phyloP scores from a whole-genome alignment of 2,797 vertebrate species.

The Sardinella longiceps region DNA sequence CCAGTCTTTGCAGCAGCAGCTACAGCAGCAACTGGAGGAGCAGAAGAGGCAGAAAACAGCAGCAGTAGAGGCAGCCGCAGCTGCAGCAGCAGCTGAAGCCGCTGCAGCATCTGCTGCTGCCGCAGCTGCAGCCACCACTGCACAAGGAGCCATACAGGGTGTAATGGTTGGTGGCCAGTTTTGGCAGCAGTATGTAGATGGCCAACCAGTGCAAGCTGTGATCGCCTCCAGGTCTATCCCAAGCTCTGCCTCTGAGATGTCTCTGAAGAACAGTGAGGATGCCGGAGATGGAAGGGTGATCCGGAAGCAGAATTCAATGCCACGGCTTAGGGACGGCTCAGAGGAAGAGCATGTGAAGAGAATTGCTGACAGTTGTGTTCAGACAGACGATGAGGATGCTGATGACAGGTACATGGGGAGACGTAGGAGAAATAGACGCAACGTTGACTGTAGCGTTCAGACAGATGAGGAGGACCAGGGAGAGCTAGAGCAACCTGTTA shows the following conservation, averaged over 20 bases:
- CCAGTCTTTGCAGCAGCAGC: conserved; percentile 96
- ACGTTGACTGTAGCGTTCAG: conserved; percentile 95
- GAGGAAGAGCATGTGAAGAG: conserved; percentile 86
- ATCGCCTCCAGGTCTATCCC: conserved; percentile 86
- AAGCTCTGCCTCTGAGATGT: conserved; percentile 95
- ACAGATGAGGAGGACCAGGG: conserved; percentile 95
- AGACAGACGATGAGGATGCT: conserved; percentile 96
- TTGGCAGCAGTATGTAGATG: conserved; percentile 81
- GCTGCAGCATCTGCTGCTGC: conserved; percentile 83
- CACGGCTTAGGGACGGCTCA: conserved; percentile 86
- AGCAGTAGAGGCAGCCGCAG: conserved; percentile 81
- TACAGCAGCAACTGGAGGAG: conserved; percentile 96
- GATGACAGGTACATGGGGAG: conserved; percentile 90
- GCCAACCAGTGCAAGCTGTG: conserved; percentile 80
- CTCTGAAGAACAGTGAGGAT: conserved; percentile 88
- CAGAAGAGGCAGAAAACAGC: conserved; percentile 94
- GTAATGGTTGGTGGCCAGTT: conserved; percentile 85
- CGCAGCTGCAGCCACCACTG: conserved; percentile 84
- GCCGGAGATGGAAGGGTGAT: conserved; percentile 82
- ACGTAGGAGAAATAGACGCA: conserved; percentile 87
- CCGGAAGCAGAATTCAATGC: conserved; percentile 97
- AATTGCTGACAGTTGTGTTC: conserved; percentile 92
- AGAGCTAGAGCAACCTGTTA: conserved; percentile 95
- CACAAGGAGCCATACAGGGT: conserved; percentile 85
- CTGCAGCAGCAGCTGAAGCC: conserved; percentile 82